Evolutionary conservation across 2,888 invertebrate species (phyloP), one percentile per base, ranked within the genome.

Genomic region (Rapana venosa): DNA sequence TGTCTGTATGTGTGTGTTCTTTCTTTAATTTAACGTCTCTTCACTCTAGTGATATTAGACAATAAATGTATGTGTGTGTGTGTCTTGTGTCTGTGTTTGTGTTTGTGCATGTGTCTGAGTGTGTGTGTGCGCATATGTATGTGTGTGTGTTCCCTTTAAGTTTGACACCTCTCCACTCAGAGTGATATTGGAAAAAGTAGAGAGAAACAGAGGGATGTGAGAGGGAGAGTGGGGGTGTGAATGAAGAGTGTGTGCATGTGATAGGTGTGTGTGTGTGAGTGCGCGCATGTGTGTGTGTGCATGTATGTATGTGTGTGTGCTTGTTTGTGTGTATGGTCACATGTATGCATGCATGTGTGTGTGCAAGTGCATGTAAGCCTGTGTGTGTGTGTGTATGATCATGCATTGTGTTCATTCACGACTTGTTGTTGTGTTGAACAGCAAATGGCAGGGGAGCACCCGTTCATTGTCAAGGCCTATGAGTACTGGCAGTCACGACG

Each of bases 401-500:
- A n/a, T 77, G n/a, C 6, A 61, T 61, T 61, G 20, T 20, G 13
- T 13, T 22, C 15, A 61, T 61, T 4, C 61, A 61, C 1, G 85
- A 88, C 87, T 93, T 98, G 94, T 5, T 74, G 26, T n/a, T 74
- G 26, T 74, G 74, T n/a, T 74, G 30, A n/a, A 47, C 98, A 98
- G 96, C 97, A 97, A 90, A 97, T 97, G 93, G 98, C 98, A 94
- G 98, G 98, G 11, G 98, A 98, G 96, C 98, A 98, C 97, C 97
- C 97, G 56, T 98, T 98, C 95, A 98, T 98, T 94, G 98, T 98
- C 8, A 97, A 97, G 93, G 97, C 98, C 92, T 97, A 97, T 61
- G 97, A 97, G 94, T 97, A 97, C 95, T 99, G 98, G 98, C 98
- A 99, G 96, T 98, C 97, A 93, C 97, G 97, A 96, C 98, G 97